Evolutionary conservation across 64 coral and sea anemone genomes (phyloP), one percentile per base, ranked within the genome.

Genomic region (Hydrozoanthus tunicans): DNA sequence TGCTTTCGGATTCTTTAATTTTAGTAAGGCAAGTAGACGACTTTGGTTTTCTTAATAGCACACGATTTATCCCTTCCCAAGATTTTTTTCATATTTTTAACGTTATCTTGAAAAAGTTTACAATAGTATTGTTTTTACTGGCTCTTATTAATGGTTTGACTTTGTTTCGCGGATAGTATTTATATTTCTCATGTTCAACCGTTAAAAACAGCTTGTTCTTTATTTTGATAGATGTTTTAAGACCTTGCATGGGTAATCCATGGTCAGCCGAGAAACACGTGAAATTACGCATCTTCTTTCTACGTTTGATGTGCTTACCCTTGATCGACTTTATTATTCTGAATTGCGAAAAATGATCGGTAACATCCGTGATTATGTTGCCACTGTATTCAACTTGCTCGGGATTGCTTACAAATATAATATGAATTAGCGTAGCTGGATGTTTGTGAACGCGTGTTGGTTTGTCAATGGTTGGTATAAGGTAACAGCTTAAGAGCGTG

Each of bases 1-100:
- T 81, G 60, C 60, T 81, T 81, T 81, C 79, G 20, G 79, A 57
- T 14, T 81, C 56, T 81, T 59, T 81, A 53, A 81, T 81, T 81
- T 81, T 62, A 60, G 79, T 61, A 60, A 20, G 27, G 27, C 58
- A 59, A 57, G 13, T 79, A 79, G 77, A 52, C 77, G 51, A 79
- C n/a, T 79, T 79, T 15, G 77, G 27, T 79, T 79, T 79, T 52
- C 77, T 79, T 52, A 20, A 68, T n/a, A n/a, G 13, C 5, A 68
- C 65, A 68, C 65, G 65, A 68, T 68, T 68, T 15, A 68, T 68
- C n/a, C 65, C 11, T 15, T 68, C 65, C 65, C 65, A 68, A 15
- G 65, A 15, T 68, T 68, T 43, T 43, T 43, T 43, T 43, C 32
- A 43, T 43, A 43, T 43, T 43, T 43, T 0, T 43, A 43, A 43